Conservation (phyloP, 1,140 invertebrate genomes). For the Trigoniulus corallinus region DNA sequence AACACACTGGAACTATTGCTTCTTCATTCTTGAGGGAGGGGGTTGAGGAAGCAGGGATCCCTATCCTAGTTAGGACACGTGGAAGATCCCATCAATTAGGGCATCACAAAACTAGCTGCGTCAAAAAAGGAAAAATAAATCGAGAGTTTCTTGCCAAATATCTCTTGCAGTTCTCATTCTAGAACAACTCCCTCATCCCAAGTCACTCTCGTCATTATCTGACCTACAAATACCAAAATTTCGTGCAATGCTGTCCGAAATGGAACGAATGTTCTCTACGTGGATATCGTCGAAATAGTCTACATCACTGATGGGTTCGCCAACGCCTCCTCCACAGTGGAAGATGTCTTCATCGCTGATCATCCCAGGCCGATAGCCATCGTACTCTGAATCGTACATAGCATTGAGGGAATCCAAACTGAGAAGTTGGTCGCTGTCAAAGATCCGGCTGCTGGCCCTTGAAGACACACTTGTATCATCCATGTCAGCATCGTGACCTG, state of each 20-base stretch:
- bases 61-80: too few relatives aligned
- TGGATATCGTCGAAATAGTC: conserved; percentile 46
- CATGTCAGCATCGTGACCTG: conserved; percentile 24
- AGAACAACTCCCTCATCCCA: too few relatives aligned
- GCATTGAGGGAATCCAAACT: conserved; percentile 58
- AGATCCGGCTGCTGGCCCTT: conserved; percentile 53
- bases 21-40: too few relatives aligned
- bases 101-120: too few relatives aligned
- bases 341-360: conserved; percentile 27
- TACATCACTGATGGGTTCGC: conserved; percentile 25
- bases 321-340: too few relatives aligned
- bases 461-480: conserved; percentile 55
- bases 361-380: conserved; percentile 35
- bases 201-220: conserved; percentile 10
- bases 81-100: too few relatives aligned
- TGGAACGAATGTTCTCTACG: conserved; percentile 51
- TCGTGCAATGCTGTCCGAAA: conserved; percentile 52
- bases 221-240: conserved; percentile 45
- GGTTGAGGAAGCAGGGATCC: too few relatives aligned
- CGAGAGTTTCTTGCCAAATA: too few relatives aligned
- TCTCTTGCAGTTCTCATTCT: too few relatives aligned
- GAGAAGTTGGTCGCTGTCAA: conserved; percentile 54
- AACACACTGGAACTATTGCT: too few relatives aligned
- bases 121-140: too few relatives aligned
- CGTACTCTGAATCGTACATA: conserved; percentile 69